phyloP scores from a whole-genome alignment of 2,888 invertebrate species.

The Dicyrtomina minuta region DNA sequence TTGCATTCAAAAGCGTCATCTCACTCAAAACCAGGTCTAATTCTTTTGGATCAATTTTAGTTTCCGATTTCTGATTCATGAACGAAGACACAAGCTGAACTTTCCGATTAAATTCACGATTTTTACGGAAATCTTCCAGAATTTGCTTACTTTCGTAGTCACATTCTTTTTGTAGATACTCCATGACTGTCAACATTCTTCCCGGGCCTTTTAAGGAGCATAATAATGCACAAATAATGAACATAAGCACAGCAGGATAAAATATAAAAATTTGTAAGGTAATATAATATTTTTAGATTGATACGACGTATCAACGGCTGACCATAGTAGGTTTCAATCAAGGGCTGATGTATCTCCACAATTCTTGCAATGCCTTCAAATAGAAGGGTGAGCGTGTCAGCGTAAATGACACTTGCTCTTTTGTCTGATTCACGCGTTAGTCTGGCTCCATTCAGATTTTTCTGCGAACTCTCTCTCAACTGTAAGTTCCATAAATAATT shows the following conservation, averaged over 20 bases:
- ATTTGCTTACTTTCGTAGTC: slow-evolving; percentile 67
- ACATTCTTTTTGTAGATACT: slow-evolving; percentile 75
- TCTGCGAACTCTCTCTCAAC: slow-evolving; percentile 69
- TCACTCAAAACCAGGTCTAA: slow-evolving; percentile 86
- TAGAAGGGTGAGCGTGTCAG: slow-evolving; percentile 79
- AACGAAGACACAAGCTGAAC: slow-evolving; percentile 66
- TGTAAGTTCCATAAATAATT: slow-evolving; percentile 54
- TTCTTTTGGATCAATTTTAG: slow-evolving; percentile 70
- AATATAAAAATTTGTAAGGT: too few species aligned
- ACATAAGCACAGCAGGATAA: too few species aligned
- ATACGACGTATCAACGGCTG: too few species aligned
- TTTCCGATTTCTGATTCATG: slow-evolving; percentile 55
- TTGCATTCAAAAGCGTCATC: slow-evolving; percentile 84
- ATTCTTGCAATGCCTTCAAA: slow-evolving; percentile 83
- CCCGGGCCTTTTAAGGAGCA: slow-evolving; percentile 63
- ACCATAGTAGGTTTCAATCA: slow-evolving; percentile 86
- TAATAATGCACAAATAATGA: not conserved
- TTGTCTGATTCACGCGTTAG: slow-evolving; percentile 69
- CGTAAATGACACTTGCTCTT: slow-evolving; percentile 74
- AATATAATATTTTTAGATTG: too few species aligned
- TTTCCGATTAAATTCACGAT: slow-evolving; percentile 66
- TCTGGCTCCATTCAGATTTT: slow-evolving; percentile 69
- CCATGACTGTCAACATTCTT: slow-evolving; percentile 69
- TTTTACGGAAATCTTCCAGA: slow-evolving; percentile 71
- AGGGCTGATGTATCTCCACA: slow-evolving; percentile 82